Base-by-base conservation (phyloP, 2,797 vertebrate genomes). In the Melanotaenia trifasciata region DNA sequence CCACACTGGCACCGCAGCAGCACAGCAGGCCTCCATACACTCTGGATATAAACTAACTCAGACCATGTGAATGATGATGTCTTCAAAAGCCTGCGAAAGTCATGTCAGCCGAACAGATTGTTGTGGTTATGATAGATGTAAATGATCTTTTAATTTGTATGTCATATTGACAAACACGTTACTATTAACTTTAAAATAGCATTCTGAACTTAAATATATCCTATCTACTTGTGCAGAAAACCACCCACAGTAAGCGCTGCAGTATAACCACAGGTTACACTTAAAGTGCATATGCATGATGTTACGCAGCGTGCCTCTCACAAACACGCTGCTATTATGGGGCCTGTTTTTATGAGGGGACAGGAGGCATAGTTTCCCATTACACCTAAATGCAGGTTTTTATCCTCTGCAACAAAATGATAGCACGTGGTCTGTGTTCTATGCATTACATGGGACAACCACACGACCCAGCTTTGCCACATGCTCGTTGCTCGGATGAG, bases 1-100 rank as follows among this genome's bases (percentile, higher is more conserved):
- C 92, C 89, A 85, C 80, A 36, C 36, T 60, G 79, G 89, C 84
- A 88, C 90, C 88, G 70, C 90, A 87, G 81, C 47, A 67, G 78
- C 73, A 58, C 57, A 26, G 72, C 66, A 67, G 76, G 72, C 78
- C 76, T 81, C 70, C 83, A 85, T 47, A 63, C 67, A 73, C 82
- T 79, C 62, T 50, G 79, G 81, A 88, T 81, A 83, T 87, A 85
- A 82, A 75, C 43, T 69, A 67, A 81, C 72, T 72, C 67, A 74
- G 69, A 45, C 43, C 80, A 80, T 62, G 80, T 64, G 73, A 90
- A 72, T 59, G 76, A 80, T 91, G 83, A 88, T 80, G 83, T 78
- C 82, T 86, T 76, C 70, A 77, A 16, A 64, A 77, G 28, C 45
- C 68, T 61, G 50, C 33, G 69, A 76, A 81, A 64, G 16, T 75